Evolutionary conservation across 1,140 invertebrate genomes (phyloP), one percentile per base, ranked within the genome.

Genomic region (Bilobella aurantiaca): DNA sequence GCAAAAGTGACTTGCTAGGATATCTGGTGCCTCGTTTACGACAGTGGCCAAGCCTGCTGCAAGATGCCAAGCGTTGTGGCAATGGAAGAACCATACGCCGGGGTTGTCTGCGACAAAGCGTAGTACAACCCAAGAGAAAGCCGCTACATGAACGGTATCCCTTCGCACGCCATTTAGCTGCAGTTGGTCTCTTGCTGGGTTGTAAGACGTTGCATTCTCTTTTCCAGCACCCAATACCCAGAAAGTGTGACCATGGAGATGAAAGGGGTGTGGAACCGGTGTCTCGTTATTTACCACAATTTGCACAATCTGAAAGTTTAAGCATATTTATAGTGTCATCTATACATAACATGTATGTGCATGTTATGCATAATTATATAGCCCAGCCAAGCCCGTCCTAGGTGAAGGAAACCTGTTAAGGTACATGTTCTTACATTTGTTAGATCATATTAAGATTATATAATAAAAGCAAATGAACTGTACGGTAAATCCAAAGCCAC

Each of bases 31-130:
- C 18, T 42, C 34, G 18, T 12, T 42, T 8, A 42, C 18, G 8
- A 18, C 18, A 42, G 34, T 18, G 34, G 67, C 67, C 29, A 69
- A 58, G 3, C 67, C 67, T 16, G 16, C 47, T n/a, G 58, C 18
- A 21, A 59, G 62, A 30, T 69, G 67, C 67, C 67, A 69, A 42
- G 65, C 47, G 2, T 65, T 65, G 53, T 69, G 67, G 56, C 67
- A 69, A 59, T 69, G 67, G 31, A 69, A 65, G 2, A 58, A 34
- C 67, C 67, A 69, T 28, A 65, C 53, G 16, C 67, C 67, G n/a
- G 67, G 67, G 47, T 69, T 69, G 25, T 69, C 63, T 5, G 67
- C 58, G 2, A 58, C 42, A 31, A 65, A 69, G 30, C 58, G 49
- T 5, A 69, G 42, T 2, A 69, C 63, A 18, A 47, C 5, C 31